Conservation (phyloP, 2,888 invertebrate species). For the Cetonia aurata region DNA sequence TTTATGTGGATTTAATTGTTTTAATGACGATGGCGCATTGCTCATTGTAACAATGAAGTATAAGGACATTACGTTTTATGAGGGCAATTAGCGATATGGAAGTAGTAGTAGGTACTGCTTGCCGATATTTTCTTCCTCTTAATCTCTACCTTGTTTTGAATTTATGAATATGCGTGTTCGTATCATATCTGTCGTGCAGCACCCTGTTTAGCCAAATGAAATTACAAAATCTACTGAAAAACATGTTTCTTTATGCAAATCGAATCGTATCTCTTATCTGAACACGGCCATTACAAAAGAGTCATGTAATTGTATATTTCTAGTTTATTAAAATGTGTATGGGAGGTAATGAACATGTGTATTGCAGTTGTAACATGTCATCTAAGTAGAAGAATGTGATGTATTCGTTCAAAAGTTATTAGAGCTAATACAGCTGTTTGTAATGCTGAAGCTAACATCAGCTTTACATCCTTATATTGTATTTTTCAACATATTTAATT, state of each 20-base stretch:
- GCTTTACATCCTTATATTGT: too few species aligned
- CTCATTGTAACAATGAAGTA: not conserved
- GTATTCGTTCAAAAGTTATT: conserved; percentile 3
- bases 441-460: too few species aligned
- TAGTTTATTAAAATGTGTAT: conserved; percentile 32
- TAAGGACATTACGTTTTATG: conserved; percentile 14
- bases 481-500: too few species aligned
- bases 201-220: conserved; percentile 36
- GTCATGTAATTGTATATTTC: conserved; percentile 34
- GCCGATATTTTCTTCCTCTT: not conserved
- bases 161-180: conserved; percentile 39
- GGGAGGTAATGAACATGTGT: conserved; percentile 8
- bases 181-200: conserved; percentile 31
- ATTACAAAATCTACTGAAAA: conserved; percentile 40
- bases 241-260: conserved; percentile 40
- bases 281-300: conserved; percentile 38
- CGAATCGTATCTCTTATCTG: conserved; percentile 31
- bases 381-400: conserved; percentile 3
- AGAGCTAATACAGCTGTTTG: too few species aligned
- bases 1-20: conserved; percentile 11
- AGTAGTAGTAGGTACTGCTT: too few species aligned
- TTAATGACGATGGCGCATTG: not conserved
- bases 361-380: conserved; percentile 20
- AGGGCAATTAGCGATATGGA: conserved; percentile 10
- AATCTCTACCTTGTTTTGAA: conserved; percentile 21